These are phyloP conservation scores for Pseudorhiza aurosa DNA, from an alignment of 30 jellyfish, hydroid and myxozoan species.

Conservation along the genomic window DNA sequence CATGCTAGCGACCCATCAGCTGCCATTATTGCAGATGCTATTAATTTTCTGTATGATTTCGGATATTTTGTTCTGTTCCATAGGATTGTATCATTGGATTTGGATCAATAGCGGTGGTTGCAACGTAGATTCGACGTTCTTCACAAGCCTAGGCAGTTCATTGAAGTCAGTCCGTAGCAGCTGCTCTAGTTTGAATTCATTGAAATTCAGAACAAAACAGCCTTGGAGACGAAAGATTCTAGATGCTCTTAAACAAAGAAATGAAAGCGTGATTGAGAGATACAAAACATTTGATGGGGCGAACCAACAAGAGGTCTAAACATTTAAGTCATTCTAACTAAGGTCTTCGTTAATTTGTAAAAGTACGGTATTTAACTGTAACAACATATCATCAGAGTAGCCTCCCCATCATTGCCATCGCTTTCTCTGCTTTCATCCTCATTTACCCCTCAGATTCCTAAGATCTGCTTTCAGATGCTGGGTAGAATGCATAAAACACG, in stretches of 20 bases:
- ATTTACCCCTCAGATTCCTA: too few relatives aligned
- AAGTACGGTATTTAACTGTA: too few relatives aligned
- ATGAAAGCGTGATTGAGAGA: conserved; percentile 41
- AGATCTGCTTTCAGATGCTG: too few relatives aligned
- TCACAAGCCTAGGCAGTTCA: conserved; percentile 12
- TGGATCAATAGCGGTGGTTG: conserved; percentile 90
- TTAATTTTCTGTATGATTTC: too few relatives aligned
- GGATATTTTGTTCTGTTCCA: neutral
- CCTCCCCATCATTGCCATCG: too few relatives aligned
- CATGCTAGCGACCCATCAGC: too few relatives aligned
- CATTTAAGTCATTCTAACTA: too few relatives aligned
- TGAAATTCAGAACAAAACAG: neutral
- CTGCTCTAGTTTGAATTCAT: conserved; percentile 27
- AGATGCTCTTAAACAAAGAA: conserved; percentile 44
- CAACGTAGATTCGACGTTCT: conserved; percentile 55
- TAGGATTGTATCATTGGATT: conserved; percentile 52
- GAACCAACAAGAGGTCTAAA: conserved; percentile 8
- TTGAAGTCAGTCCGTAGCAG: conserved; percentile 31
- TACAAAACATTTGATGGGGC: conserved; percentile 22
- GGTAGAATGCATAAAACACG: too few relatives aligned
- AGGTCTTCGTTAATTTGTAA: neutral
- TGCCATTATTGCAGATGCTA: too few relatives aligned
- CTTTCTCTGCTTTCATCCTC: too few relatives aligned
- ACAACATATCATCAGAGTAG: too few relatives aligned
- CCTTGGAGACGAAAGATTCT: conserved; percentile 59